phyloP scores from a whole-genome alignment of 2,113 vertebrate species.

The Setophaga petechia region DNA sequence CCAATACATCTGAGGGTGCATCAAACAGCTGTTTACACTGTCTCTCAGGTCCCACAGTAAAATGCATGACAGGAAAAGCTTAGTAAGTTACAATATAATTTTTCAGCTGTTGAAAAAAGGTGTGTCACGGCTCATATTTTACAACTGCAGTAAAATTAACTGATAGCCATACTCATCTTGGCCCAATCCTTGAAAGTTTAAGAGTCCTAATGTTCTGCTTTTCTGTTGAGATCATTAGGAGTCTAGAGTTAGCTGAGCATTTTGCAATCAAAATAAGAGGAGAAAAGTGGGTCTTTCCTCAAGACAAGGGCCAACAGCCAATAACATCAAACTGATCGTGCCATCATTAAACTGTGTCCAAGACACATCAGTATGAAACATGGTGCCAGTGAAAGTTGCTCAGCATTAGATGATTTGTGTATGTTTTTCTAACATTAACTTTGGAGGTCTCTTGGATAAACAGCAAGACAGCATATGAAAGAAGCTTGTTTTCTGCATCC shows the following conservation, averaged over 20 bases:
- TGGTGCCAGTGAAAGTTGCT: neutral
- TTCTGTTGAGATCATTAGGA: neutral
- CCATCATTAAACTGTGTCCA: neutral
- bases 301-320: neutral
- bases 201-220: neutral
- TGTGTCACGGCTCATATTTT: conserved; percentile 29
- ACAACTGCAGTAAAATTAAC: conserved; percentile 57
- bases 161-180: neutral
- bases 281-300: neutral
- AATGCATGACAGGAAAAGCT: conserved; percentile 49
- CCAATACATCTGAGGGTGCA: neutral
- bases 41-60: conserved; percentile 16
- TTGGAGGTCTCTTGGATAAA: conserved; percentile 4
- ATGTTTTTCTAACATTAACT: conserved; percentile 4
- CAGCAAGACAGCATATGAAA: neutral
- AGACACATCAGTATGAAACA: neutral
- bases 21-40: neutral
- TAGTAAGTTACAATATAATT: conserved; percentile 52
- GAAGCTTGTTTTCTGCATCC: neutral
- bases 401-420: neutral
- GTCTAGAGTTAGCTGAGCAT: neutral
- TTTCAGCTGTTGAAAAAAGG: conserved; percentile 51
- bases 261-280: neutral
- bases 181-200: neutral
- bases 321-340: neutral